Evolutionary conservation across 1,140 invertebrate species (phyloP), one percentile per base, ranked within the genome.

Genomic region (Euwallacea fornicatus): DNA sequence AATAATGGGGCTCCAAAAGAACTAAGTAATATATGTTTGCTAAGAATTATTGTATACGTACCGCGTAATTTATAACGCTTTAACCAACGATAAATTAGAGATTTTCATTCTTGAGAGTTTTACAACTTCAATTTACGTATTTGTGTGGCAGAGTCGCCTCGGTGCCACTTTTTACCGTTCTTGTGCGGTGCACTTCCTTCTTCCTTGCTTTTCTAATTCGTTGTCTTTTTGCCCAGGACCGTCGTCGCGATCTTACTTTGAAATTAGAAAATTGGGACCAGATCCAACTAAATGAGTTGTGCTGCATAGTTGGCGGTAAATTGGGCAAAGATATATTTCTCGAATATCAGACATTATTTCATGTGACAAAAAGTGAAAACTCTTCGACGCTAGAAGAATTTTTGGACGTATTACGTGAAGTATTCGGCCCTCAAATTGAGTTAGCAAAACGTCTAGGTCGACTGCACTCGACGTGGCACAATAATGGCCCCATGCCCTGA

Each of bases 361-460:
- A 11, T 13, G 9, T 50, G 46, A 13, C 46, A 50, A 10, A 50
- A 50, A 50, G 9, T 50, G 46, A 50, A 50, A 50, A 50, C 9
- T 50, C 21, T 50, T 50, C 46, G 46, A 11, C 13, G 9, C 46
- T 1, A 50, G 13, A 11, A 11, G 46, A 11, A 50, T 50, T 13
- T 11, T 2, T 50, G 13, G 46, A 50, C 46, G 16, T 56, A 56
- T 21, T n/a, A 56, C 11, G 54, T 9, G 10, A 56, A 15, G 54
- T 56, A 56, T 67, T 72, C 71, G 59, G 44, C 43, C 69, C 67
- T 67, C 75, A 78, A 78, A 78, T 78, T 78, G 73, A 78, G 75
- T 76, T 78, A 72, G 76, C 74, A 74, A 76, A 67, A 78, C 76
- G 76, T 76, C 76, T 73, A 71, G 69, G 75, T 67, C 69, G 73